These are phyloP conservation scores for Buceros bicornis DNA, from an alignment of 2,797 vertebrate species.

Conservation along the genomic window DNA sequence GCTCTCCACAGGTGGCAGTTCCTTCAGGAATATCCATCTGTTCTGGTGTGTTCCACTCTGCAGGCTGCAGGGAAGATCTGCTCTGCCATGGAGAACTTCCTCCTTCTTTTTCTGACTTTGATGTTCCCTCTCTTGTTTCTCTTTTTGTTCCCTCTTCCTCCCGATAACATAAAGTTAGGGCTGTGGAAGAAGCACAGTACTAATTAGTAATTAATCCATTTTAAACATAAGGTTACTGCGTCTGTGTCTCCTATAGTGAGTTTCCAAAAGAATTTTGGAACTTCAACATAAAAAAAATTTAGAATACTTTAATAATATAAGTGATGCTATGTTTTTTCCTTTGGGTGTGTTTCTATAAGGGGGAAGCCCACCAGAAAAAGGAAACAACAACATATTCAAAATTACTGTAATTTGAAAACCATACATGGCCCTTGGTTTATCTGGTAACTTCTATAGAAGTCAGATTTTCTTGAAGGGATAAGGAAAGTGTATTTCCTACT, in stretches of 20 bases:
- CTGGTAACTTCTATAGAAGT: background rate
- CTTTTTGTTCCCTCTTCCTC: background rate
- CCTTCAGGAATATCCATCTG: constrained; percentile 34
- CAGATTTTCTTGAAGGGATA: background rate
- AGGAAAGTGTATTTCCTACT: background rate
- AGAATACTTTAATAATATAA: background rate
- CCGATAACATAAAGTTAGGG: background rate
- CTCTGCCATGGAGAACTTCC: background rate
- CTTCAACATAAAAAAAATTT: background rate
- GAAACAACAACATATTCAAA: background rate
- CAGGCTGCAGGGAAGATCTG: background rate
- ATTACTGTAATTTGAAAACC: background rate
- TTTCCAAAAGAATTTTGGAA: background rate
- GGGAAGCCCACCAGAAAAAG: rapidly evolving
- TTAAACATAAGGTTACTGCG: background rate
- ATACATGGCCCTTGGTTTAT: background rate
- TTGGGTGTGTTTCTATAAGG: background rate
- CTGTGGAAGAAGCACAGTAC: background rate
- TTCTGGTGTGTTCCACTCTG: background rate
- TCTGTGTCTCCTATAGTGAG: background rate
- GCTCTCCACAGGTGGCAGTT: constrained; percentile 11
- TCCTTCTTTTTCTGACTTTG: background rate
- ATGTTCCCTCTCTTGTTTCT: background rate
- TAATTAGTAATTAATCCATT: background rate
- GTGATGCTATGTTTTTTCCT: background rate